These are phyloP conservation scores for Tenthredo mesomela DNA, from an alignment of 2,888 invertebrate species.

Conservation along the genomic window DNA sequence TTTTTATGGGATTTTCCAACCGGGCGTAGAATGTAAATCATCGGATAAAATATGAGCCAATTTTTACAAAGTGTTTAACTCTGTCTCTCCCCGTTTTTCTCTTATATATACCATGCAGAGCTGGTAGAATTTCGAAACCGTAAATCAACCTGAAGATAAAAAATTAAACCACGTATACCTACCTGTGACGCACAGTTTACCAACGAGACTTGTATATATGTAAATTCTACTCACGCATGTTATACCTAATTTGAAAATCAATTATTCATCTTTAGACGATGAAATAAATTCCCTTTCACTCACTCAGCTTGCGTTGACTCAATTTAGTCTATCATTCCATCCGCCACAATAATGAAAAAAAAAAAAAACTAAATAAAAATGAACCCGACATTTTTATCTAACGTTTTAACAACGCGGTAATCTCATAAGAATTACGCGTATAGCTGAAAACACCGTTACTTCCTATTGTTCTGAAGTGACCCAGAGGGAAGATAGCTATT, in stretches of 20 bases:
- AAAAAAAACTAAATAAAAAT: background rate
- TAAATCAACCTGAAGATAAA: conserved; percentile 13
- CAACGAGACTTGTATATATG: conserved; percentile 8
- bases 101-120: background rate
- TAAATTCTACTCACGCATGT: background rate
- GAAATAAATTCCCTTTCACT: background rate
- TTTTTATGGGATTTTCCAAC: conserved; percentile 28
- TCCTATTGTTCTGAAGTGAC: conserved; percentile 19
- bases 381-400: background rate
- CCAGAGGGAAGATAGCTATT: conserved; percentile 8
- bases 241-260: background rate
- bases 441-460: background rate
- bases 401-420: background rate
- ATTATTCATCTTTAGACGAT: background rate
- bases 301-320: background rate
- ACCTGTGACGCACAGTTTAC: conserved; percentile 3
- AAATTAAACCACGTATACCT: conserved; percentile 26
- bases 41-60: conserved; percentile 37
- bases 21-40: conserved; percentile 20
- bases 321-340: background rate
- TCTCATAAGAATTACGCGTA: background rate
- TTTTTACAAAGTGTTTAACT: conserved; percentile 42
- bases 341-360: background rate
- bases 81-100: conserved; percentile 11
- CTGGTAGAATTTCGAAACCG: background rate